Conservation (phyloP, 2,888 invertebrate species). For the Callyntrura guangdongensis region DNA sequence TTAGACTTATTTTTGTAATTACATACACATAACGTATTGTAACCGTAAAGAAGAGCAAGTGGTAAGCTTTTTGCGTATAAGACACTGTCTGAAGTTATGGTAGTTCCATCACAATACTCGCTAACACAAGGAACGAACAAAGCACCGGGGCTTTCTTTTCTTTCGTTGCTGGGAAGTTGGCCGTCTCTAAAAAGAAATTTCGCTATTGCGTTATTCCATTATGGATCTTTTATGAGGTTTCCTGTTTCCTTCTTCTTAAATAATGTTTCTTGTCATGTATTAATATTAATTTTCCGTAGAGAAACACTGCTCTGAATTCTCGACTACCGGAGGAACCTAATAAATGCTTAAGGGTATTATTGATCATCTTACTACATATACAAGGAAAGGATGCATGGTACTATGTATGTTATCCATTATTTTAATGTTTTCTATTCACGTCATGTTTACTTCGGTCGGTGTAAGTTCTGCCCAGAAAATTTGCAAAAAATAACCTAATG, state of each 20-base stretch:
- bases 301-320: background rate
- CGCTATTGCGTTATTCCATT: conserved; percentile 21
- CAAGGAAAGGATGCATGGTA: conserved; percentile 17
- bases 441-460: background rate
- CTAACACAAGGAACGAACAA: too few relatives aligned
- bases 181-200: background rate
- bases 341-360: background rate
- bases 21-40: background rate
- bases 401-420: background rate
- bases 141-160: too few relatives aligned
- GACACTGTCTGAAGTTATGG: too few relatives aligned
- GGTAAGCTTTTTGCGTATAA: background rate
- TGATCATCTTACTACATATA: background rate
- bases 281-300: conserved; percentile 28
- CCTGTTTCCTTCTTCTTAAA: conserved; percentile 11
- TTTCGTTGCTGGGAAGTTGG: too few relatives aligned
- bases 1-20: too few relatives aligned
- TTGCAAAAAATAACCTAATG: too few relatives aligned
- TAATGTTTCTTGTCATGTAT: conserved; percentile 13
- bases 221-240: conserved; percentile 10
- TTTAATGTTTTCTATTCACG: conserved; percentile 12
- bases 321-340: background rate
- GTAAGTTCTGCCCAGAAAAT: too few relatives aligned
- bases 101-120: too few relatives aligned
- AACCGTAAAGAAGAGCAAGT: background rate